Evolutionary conservation across 2,888 invertebrate species (phyloP).

Genomic region (Callyntrura guangdongensis): DNA sequence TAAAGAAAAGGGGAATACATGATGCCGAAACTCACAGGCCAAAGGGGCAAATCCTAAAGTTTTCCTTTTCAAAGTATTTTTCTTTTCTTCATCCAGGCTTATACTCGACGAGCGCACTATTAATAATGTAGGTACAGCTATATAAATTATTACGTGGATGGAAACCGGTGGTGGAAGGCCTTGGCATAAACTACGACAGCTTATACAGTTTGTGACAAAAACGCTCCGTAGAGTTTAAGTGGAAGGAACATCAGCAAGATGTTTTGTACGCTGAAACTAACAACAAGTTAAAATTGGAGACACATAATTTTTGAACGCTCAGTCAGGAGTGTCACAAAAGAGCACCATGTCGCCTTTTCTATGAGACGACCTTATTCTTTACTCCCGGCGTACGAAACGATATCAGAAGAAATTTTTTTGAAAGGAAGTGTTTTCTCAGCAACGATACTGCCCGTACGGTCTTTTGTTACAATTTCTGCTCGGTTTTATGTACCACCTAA

Average conservation of each 20-base stretch:
- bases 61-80: slow-evolving; percentile 7
- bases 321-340: neutral
- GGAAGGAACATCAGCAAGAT: slow-evolving; percentile 11
- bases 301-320: slow-evolving; percentile 27
- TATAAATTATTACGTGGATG: slow-evolving; percentile 18
- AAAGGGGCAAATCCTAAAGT: slow-evolving; percentile 33
- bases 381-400: too few relatives aligned
- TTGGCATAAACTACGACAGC: slow-evolving; percentile 1
- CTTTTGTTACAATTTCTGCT: slow-evolving; percentile 21
- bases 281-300: slow-evolving; percentile 21
- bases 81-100: neutral
- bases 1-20: neutral
- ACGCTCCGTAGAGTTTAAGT: slow-evolving; percentile 13
- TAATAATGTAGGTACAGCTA: neutral
- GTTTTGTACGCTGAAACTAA: slow-evolving; percentile 20
- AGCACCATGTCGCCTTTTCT: neutral
- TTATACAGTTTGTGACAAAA: slow-evolving; percentile 9
- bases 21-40: neutral
- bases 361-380: neutral
- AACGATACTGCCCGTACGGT: neutral
- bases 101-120: neutral
- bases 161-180: slow-evolving; percentile 14
- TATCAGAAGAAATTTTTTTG: neutral
- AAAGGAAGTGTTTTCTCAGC: neutral
- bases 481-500: neutral